Evolutionary conservation across 1,140 invertebrate genomes (phyloP), one percentile per base, ranked within the genome.

Genomic region (Galleria mellonella): DNA sequence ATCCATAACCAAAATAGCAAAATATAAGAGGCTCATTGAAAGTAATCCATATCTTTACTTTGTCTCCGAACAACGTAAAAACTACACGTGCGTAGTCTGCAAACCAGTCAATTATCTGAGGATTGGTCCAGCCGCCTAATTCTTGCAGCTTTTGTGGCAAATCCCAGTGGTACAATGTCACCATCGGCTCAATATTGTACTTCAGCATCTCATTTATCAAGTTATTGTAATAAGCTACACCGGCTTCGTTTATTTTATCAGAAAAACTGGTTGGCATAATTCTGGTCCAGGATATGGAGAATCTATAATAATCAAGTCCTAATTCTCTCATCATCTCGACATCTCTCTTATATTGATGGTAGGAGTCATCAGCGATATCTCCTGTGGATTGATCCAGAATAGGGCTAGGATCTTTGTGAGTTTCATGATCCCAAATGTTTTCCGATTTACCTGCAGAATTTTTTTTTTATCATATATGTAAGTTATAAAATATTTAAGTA

Each of bases 141-240:
- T 37, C 35, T 4, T 37, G 35, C 2, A 37, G 9, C 9, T 17
- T 37, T 37, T 37, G 35, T 11, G 35, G 35, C 17, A 37, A 37
- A 17, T 37, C 35, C 35, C 35, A 37, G 4, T 37, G 35, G 35
- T 37, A 37, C 14, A 37, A 17, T 4, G 35, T 37, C 12, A 37
- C 9, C 35, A 37, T 37, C 8, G 35, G 35, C 17, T 37, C 14
- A 37, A 37, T 37, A n/a, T 37, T 17, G 4, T 37, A 37, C 17
- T 37, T 37, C 4, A 37, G n/a, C 35, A 37, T 37, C 4, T 37
- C 35, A 17, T 37, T 37, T 4, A 37, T 37, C n/a, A 17, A 15
- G 10, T 37, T 37, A n/a, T 37, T 37, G 35, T 37, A 37, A 17
- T 37, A 37, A n/a, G 35, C 35, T 37, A 37, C 35, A 12, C 35